Conservation (phyloP, 1,140 invertebrate genomes). For the Argopecten irradians region DNA sequence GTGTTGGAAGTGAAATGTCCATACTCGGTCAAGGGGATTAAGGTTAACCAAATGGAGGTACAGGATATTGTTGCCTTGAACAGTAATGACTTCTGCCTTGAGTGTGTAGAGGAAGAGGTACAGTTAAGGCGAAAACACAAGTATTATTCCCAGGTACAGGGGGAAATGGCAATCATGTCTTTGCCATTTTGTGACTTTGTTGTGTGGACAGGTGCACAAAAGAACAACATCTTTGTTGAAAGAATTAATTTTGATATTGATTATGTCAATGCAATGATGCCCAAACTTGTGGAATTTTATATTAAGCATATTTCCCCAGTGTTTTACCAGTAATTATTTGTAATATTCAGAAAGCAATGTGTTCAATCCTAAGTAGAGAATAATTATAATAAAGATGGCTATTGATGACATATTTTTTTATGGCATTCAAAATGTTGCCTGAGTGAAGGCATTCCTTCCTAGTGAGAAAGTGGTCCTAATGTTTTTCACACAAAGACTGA, state of each 20-base stretch:
- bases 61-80: neutral
- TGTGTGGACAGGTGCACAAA: constrained; percentile 29
- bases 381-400: too few relatives aligned
- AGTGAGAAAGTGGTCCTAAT: too few relatives aligned
- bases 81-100: neutral
- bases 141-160: constrained; percentile 44
- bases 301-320: neutral
- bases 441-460: too few relatives aligned
- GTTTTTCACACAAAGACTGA: too few relatives aligned
- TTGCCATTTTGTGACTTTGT: constrained; percentile 44
- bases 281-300: constrained; percentile 36
- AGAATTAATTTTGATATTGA: constrained; percentile 29
- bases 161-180: constrained; percentile 39
- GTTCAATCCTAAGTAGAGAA: too few relatives aligned
- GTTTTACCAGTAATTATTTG: neutral
- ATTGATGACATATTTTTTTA: too few relatives aligned
- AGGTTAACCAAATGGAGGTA: neutral
- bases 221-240: constrained; percentile 38
- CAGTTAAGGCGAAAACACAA: neutral
- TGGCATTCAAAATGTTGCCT: too few relatives aligned
- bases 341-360: neutral
- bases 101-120: neutral
- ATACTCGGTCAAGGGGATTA: neutral
- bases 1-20: constrained; percentile 41
- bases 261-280: constrained; percentile 12